A percentile compares a stretch with the other conserved stretches of the same genome.
These are phyloP conservation scores for Halictus ligatus DNA, from an alignment of 2,888 invertebrate species.

Conservation along the genomic window DNA sequence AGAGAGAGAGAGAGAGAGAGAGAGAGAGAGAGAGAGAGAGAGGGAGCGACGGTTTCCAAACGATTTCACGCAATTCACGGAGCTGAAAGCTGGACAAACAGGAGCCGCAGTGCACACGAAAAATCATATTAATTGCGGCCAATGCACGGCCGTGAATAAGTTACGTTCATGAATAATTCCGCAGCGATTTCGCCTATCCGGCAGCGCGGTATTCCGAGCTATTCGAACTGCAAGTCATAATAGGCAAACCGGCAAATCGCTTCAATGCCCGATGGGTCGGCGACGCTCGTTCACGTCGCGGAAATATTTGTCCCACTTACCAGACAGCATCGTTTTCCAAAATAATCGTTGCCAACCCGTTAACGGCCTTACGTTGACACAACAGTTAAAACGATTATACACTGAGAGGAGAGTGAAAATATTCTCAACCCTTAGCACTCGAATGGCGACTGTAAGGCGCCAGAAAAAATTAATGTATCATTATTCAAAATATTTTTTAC, in stretches of 20 bases:
- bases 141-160: constrained; percentile 32
- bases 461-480: no score
- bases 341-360: neutral
- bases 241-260: constrained; percentile 36
- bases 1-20: neutral
- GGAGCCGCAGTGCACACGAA: constrained; percentile 11
- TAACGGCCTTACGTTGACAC: neutral
- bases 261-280: constrained; percentile 31
- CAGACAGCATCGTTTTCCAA: neutral
- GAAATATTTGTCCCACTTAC: neutral
- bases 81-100: constrained; percentile 19
- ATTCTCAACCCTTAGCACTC: no score
- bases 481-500: no score
- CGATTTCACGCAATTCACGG: constrained; percentile 9
- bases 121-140: constrained; percentile 47
- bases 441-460: no score
- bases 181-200: constrained; percentile 24
- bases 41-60: neutral
- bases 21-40: neutral
- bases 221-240: constrained; percentile 36
- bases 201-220: neutral
- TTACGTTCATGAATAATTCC: constrained; percentile 51
- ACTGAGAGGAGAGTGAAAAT: no score
- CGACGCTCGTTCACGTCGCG: neutral
- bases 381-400: no score